Base-by-base conservation (phyloP, 1,140 invertebrate genomes). In the Ceratoteleas bidentatus region DNA sequence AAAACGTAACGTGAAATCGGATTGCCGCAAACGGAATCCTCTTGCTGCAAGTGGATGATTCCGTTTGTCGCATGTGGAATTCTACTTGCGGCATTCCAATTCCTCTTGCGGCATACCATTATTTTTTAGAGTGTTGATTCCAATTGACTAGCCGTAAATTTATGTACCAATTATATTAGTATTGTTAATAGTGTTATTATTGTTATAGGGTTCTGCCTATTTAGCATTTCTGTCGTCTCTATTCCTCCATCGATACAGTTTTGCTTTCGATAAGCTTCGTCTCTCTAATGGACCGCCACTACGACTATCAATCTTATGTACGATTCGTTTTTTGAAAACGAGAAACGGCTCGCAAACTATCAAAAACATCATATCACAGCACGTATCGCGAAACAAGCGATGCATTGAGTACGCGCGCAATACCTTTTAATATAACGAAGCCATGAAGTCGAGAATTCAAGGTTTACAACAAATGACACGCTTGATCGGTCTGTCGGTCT, bases 311-410 rank as follows among this genome's bases (percentile, higher is more conserved):
- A 53, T 75, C 64, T 75, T 75, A 75, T 69, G 43, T 75, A 68
- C 58, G 13, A 74, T 43, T 70, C 60, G 60, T 54, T 70, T 73
- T 72, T 72, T 62, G 13, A 40, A 76, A 66, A 70, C 58, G 62
- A 82, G 9, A 65, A 73, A 74, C 58, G 60, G 43, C 34, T 70
- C 15, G 70, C 47, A 58, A 76, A 61, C 47, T 77, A 68, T 40
- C 66, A 83, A 78, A 77, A 83, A 78, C 74, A 83, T 83, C 70
- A 77, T 82, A 83, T 83, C 81, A 83, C 81, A 83, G 81, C 81
- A 83, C 24, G 72, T 83, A 66, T 83, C 76, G 79, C 75, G 47
- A 83, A 83, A 83, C 50, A 72, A 83, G 76, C 70, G 70, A 83
- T 83, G 72, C 58, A 83, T 79, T 24, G 62, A 76, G 69, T 78